phyloP scores from a whole-genome alignment of 2,888 invertebrate species.

The Galerucella pusilla region DNA sequence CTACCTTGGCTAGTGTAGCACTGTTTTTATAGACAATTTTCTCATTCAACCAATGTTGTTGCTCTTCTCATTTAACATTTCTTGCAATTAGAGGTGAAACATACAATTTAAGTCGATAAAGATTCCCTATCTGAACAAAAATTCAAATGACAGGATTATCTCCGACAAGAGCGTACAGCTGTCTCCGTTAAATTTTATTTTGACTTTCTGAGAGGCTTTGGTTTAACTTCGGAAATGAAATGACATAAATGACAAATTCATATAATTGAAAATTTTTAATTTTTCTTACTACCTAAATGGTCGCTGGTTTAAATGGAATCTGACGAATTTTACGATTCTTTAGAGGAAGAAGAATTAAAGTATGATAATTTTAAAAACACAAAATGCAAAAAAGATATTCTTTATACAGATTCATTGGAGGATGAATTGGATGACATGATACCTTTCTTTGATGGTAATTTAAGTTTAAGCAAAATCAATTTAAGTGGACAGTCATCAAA shows the following conservation, averaged over 20 bases:
- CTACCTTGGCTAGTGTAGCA: too few relatives aligned
- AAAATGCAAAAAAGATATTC: background rate
- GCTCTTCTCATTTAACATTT: too few relatives aligned
- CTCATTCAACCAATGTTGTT: too few relatives aligned
- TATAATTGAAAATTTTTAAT: background rate
- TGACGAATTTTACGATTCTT: conserved; percentile 44
- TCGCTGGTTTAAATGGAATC: conserved; percentile 32
- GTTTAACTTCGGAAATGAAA: background rate
- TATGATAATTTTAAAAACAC: conserved; percentile 16
- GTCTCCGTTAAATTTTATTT: too few relatives aligned
- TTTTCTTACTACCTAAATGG: background rate
- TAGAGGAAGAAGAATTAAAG: conserved; percentile 40
- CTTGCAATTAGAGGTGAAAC: too few relatives aligned
- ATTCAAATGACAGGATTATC: too few relatives aligned
- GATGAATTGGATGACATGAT: conserved; percentile 32
- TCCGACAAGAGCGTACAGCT: too few relatives aligned
- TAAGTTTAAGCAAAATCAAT: conserved; percentile 36
- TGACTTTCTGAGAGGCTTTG: too few relatives aligned
- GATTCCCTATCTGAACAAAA: too few relatives aligned
- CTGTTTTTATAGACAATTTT: too few relatives aligned
- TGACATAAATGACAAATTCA: conserved; percentile 5
- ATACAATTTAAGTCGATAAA: too few relatives aligned
- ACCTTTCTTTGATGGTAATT: conserved; percentile 38
- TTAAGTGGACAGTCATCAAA: conserved; percentile 22
- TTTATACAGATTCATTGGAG: conserved; percentile 7